phyloP scores from a whole-genome alignment of 2,797 vertebrate genomes.

The Eidolon dupreanum region DNA sequence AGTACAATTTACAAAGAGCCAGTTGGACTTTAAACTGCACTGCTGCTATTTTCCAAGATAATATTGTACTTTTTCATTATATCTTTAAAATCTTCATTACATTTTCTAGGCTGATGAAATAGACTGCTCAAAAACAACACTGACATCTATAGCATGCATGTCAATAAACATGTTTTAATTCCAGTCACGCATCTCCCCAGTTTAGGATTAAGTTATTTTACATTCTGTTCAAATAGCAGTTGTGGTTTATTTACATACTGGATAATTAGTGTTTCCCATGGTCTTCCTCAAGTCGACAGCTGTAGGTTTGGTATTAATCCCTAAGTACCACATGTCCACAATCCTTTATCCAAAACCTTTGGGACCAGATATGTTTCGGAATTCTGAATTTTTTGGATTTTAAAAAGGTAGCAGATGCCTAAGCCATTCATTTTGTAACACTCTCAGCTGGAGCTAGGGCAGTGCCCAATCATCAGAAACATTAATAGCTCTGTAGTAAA shows the following conservation, averaged over 20 bases:
- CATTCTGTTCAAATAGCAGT: conserved; percentile 39
- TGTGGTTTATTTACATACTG: neutral
- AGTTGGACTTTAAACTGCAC: conserved; percentile 6
- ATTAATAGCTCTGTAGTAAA: neutral
- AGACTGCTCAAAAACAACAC: neutral
- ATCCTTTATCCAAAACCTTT: neutral
- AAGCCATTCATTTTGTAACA: neutral
- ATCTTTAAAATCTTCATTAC: conserved; percentile 53
- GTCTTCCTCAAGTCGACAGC: neutral
- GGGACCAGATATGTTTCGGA: neutral
- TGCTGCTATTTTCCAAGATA: conserved; percentile 14
- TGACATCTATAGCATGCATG: neutral
- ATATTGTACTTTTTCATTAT: conserved; percentile 17
- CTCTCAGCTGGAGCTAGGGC: neutral
- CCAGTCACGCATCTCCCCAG: neutral
- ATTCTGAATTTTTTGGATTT: neutral
- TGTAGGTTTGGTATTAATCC: neutral
- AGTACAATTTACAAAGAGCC: conserved; percentile 48
- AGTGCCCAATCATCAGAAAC: neutral
- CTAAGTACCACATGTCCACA: neutral
- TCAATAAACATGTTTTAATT: conserved; percentile 10
- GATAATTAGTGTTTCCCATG: neutral
- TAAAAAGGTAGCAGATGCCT: neutral
- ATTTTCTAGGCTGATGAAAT: conserved; percentile 23
- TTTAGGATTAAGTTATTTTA: conserved; percentile 11